Base-by-base conservation (phyloP, 2,113 vertebrate species). In the Saguinus midas region DNA sequence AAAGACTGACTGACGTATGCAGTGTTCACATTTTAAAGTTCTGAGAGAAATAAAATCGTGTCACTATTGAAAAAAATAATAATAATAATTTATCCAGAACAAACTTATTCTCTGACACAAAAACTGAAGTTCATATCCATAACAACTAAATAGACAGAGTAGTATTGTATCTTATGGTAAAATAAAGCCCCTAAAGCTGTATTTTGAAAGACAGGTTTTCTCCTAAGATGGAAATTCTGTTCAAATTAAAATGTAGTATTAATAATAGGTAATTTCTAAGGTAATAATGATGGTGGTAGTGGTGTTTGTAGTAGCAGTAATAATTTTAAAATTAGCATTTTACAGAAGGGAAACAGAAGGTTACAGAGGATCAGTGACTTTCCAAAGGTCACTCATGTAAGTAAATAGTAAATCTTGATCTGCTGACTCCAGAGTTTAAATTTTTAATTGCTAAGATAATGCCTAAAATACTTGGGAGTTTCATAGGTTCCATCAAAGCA, bases 171-270 rank as follows among this genome's bases (percentile, higher is more conserved):
- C 29, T 76, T 52, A 73, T 1, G 57, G 23, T n/a, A 57, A 52
- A 94, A 91, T 57, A 48, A 75, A 96, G 25, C 13, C 27, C 50
- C 20, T 20, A 50, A 95, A 93, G 72, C 45, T 93, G 68, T 55
- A 57, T 58, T 93, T 70, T 88, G 32, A 87, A 35, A 45, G 37
- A 79, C 37, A 90, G 45, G 13, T 10, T 87, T 87, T 64, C 82
- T 70, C 29, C 23, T 12, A 82, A 70, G 64, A 79, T 21, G 40
- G 82, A 93, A 89, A 94, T 61, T 92, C 55, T 48, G 68, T 6
- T 92, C 70, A 92, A 82, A 93, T 57, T 48, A 90, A 90, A 97
- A 80, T 20, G 13, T 40, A 81, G n/a, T 90, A 64, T 90, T 92
- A 94, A 55, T 52, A 75, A 87, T 12, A 82, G 32, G 23, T 83